Percentiles rank a stretch among this genome's conserved stretches.
phyloP scores from a whole-genome alignment of 1,140 invertebrate species.

The Tetragnatha versicolor region DNA sequence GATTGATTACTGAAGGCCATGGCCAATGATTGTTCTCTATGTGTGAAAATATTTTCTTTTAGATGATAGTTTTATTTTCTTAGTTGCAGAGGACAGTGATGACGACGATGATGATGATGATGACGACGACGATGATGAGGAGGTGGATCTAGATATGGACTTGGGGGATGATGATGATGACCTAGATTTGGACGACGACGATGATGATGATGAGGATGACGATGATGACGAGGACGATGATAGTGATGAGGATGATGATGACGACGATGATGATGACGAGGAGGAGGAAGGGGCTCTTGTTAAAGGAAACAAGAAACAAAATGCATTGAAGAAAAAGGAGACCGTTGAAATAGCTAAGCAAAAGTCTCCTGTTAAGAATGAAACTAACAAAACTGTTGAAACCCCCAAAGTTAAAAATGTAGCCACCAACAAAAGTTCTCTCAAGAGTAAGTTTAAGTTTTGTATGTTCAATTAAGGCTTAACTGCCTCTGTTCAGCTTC shows the following conservation, averaged over 20 bases:
- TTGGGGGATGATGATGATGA: background rate
- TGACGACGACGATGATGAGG: background rate
- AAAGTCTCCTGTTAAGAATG: background rate
- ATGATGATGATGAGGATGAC: background rate
- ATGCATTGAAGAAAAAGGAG: background rate
- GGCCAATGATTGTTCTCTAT: too few species aligned
- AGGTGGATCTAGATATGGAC: background rate
- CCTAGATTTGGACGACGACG: background rate
- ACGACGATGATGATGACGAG: background rate
- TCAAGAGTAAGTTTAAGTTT: too few species aligned
- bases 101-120: conserved; percentile 1
- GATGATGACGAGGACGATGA: background rate
- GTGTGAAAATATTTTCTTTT: too few species aligned
- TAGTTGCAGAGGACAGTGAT: background rate
- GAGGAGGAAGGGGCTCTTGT: background rate
- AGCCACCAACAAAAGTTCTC: too few species aligned
- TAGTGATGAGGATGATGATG: background rate
- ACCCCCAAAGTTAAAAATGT: too few species aligned
- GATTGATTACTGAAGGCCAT: too few species aligned
- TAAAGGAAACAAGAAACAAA: background rate
- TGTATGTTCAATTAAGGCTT: too few species aligned
- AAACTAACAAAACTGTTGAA: too few species aligned
- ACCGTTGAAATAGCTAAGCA: background rate
- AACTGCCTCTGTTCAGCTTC: too few species aligned
- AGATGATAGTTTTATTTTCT: background rate